Base-by-base conservation (phyloP, 2,113 vertebrate genomes). In the Cyprinus carpio region DNA sequence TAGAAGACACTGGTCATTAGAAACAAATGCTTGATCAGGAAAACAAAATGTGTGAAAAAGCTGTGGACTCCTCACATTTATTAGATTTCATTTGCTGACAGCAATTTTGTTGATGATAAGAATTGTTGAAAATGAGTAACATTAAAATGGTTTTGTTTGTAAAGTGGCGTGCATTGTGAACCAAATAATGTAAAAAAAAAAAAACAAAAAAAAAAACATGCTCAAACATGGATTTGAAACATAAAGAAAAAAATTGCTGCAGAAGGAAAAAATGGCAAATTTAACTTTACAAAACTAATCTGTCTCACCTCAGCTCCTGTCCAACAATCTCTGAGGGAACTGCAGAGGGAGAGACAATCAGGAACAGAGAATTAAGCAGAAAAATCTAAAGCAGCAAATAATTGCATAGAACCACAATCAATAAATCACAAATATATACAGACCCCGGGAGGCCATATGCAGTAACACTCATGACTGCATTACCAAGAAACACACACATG, bases 241-340 rank as follows among this genome's bases (percentile, higher is more conserved):
- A 15, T 37, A 62, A 67, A n/a, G 20, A 80, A 37, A 46, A 82
- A 64, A 64, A 43, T 72, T 6, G 27, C 23, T 60, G 34, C 37
- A 85, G 84, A 74, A 29, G 51, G 2, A 46, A 74, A 27, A 40
- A 25, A 51, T 15, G 51, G 8, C 58, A 77, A 7, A 49, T 56
- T 69, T 71, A 16, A 74, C n/a, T 76, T 71, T 29, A 60, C 51
- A 77, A 9, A 29, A 46, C 11, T 51, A 80, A 80, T 75, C 27
- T 69, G 43, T 87, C 96, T 97, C 97, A 99, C 98, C 97, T 99
- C 93, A 97, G 94, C 91, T 99, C 98, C 88, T 97, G 94, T 91
- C 96, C 97, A 88, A 95, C 90, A 76, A 97, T 94, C 91, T 99
- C 98, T 20, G 95, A 92, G 87, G 96, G 95, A 91, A 92, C 94